Evolutionary conservation across 2,113 vertebrate species (phyloP).

Genomic region (Mustela lutreola): DNA sequence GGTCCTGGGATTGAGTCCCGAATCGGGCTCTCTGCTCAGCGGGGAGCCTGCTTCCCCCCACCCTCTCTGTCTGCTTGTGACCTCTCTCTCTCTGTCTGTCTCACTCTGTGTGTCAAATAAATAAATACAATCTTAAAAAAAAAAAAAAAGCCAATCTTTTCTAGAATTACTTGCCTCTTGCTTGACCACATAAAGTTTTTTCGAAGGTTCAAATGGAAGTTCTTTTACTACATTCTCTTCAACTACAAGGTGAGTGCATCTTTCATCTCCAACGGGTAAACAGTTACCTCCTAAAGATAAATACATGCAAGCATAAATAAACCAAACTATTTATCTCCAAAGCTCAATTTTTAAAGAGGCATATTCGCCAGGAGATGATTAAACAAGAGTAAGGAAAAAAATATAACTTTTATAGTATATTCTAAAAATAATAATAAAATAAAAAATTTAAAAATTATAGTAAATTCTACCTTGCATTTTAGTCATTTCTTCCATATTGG

Average conservation of each 20-base stretch:
- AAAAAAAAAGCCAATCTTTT: background rate
- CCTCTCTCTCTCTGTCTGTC: too few species aligned
- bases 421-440: slow-evolving; percentile 67
- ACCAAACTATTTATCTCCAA: background rate
- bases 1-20: too few species aligned
- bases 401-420: slow-evolving; percentile 6
- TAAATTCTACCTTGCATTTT: slow-evolving; percentile 94
- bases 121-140: too few species aligned
- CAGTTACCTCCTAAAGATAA: slow-evolving; percentile 90
- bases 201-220: slow-evolving; percentile 92
- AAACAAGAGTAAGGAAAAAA: background rate
- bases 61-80: too few species aligned
- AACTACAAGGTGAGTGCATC: slow-evolving; percentile 96
- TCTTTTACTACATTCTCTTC: slow-evolving; percentile 97
- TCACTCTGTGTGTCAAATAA: too few species aligned
- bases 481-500: slow-evolving; percentile 98
- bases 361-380: background rate
- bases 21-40: too few species aligned
- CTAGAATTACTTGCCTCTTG: slow-evolving; percentile 93
- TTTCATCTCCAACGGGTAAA: slow-evolving; percentile 93
- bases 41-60: too few species aligned
- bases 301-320: slow-evolving; percentile 33
- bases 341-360: background rate
- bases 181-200: slow-evolving; percentile 97
- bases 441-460: background rate